Evolutionary conservation across 2,888 invertebrate genomes (phyloP), one percentile per base, ranked within the genome.

Genomic region (Monopis laevigella): DNA sequence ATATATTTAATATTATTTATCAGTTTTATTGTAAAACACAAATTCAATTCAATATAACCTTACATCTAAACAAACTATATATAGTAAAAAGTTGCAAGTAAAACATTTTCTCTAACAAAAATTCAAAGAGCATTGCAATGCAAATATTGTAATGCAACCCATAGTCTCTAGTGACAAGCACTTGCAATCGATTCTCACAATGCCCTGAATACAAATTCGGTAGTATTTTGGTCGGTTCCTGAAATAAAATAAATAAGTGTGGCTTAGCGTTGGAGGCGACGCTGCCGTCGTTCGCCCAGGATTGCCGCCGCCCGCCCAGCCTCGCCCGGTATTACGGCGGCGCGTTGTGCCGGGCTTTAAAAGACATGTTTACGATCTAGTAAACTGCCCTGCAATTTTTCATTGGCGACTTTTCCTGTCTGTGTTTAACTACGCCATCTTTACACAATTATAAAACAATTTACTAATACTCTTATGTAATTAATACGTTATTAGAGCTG

Each of bases 321-420:
- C 36, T 19, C 16, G n/a, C 19, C 36, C 32, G 32, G 13, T 32
- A 17, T n/a, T n/a, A n/a, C n/a, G n/a, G 32, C 17, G 32, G 16
- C 32, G 6, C 32, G 32, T 17, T 32, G 17, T 36, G 8, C 36
- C 36, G 36, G 21, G 36, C 36, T 49, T 49, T 49, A 48, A 50
- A 48, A 42, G 49, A 45, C 46, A 48, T 48, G 50, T 50, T 50
- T 50, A 50, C 48, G 50, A 46, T 42, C 44, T 46, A 40, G 49
- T 40, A 42, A 42, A 45, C 41, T 48, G 49, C 43, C 47, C 47
- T 43, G 45, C 48, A 45, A 51, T 49, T 49, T 49, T 48, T 49
- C 48, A 51, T 45, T 28, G 43, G 39, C 44, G 46, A 48, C 47
- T 50, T 47, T 48, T 43, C 47, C 46, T 45, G 47, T 50, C 47